Conservation (phyloP, 2,113 vertebrate genomes). For the Recurvirostra avosetta region DNA sequence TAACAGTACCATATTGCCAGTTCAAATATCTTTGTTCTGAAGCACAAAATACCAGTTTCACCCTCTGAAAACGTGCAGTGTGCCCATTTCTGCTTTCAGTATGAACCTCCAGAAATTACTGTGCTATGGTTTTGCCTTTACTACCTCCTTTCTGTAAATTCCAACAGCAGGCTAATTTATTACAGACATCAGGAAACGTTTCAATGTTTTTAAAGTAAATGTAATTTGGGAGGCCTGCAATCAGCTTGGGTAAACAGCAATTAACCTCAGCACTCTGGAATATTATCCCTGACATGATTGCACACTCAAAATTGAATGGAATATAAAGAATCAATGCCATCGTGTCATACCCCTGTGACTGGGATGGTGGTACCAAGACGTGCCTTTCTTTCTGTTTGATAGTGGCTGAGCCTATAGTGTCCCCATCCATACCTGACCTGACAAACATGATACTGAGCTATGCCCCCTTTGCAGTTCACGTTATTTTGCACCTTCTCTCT, state of each 20-base stretch:
- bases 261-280: background rate
- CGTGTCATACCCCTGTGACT: background rate
- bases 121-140: background rate
- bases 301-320: background rate
- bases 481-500: background rate
- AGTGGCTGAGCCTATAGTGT: background rate
- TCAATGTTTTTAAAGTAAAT: background rate
- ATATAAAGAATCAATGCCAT: background rate
- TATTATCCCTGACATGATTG: background rate
- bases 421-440: background rate
- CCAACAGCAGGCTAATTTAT: background rate
- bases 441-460: background rate
- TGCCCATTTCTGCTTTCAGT: background rate
- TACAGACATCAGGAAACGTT: background rate
- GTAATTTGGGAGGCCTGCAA: background rate
- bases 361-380: background rate
- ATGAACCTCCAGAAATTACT: background rate
- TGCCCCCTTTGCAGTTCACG: background rate
- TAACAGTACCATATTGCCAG: background rate
- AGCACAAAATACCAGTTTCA: background rate
- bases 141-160: background rate
- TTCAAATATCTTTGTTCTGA: background rate
- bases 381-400: background rate
- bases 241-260: slow-evolving; percentile 16
- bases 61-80: background rate